Conservation (phyloP, 2,113 vertebrate species). For the Zapornia atra region DNA sequence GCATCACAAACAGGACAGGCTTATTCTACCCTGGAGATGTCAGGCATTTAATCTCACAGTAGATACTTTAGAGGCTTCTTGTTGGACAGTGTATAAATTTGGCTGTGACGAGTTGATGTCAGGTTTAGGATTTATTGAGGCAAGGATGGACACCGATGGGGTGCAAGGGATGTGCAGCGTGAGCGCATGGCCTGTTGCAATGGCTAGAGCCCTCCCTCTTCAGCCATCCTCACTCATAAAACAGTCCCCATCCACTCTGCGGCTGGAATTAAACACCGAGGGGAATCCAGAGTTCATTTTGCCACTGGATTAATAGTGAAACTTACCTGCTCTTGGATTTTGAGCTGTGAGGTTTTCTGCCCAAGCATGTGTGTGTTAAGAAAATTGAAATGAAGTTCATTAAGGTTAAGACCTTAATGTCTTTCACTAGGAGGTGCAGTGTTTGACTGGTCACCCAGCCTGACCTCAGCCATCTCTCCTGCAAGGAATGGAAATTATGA, state of each 20-base stretch:
- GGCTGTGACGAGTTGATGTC: background rate
- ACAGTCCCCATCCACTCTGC: accelerated
- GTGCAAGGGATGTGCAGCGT: background rate
- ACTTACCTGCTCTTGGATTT: background rate
- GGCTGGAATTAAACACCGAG: background rate
- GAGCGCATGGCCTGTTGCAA: accelerated
- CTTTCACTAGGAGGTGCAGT: background rate
- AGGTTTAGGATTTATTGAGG: background rate
- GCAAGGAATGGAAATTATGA: slow-evolving; percentile 36
- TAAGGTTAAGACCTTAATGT: background rate
- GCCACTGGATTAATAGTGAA: background rate
- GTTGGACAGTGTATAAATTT: background rate
- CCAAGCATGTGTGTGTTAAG: background rate
- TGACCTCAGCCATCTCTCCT: background rate
- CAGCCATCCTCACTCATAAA: background rate
- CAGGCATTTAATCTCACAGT: background rate
- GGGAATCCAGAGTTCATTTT: background rate
- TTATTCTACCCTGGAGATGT: background rate
- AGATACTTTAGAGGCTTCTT: background rate
- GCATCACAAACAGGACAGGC: background rate
- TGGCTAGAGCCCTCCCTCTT: background rate
- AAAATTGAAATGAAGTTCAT: background rate
- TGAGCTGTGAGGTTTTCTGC: background rate
- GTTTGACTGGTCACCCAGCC: background rate
- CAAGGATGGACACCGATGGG: background rate